Conservation (phyloP, 2,888 invertebrate genomes). For the Idaea dimidiata region DNA sequence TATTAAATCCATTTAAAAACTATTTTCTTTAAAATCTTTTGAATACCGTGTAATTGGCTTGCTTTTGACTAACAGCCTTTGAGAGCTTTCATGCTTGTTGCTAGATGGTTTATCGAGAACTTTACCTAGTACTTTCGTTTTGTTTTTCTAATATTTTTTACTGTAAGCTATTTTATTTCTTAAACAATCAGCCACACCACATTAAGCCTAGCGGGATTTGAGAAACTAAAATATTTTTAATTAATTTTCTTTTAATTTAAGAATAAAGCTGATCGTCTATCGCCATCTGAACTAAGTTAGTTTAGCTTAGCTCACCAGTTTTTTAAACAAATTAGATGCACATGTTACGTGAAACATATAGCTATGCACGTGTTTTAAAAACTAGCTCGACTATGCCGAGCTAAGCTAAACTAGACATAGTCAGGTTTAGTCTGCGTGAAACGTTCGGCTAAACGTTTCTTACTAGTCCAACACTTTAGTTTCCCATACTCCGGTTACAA, state of each 20-base stretch:
- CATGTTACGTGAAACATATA: too few species aligned
- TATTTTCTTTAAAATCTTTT: too few species aligned
- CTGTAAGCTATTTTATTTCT: constrained; percentile 3
- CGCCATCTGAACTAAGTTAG: too few species aligned
- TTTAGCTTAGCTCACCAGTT: too few species aligned
- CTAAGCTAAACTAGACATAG: too few species aligned
- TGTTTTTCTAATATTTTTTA: not conserved
- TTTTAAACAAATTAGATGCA: not conserved
- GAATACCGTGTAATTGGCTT: too few species aligned
- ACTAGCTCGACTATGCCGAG: not conserved
- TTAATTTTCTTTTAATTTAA: too few species aligned
- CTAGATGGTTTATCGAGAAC: not conserved
- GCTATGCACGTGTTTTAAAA: constrained; percentile 13
- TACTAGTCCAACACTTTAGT: constrained; percentile 12
- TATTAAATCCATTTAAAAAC: too few species aligned
- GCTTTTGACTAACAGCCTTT: too few species aligned
- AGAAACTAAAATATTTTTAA: constrained; percentile 38
- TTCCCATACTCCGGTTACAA: constrained; percentile 32
- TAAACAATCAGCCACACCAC: constrained; percentile 61
- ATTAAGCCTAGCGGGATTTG: constrained; percentile 71
- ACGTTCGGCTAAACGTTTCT: too few species aligned
- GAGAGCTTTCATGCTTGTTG: not conserved
- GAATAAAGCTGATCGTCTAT: too few species aligned
- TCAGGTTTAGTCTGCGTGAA: too few species aligned
- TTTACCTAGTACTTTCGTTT: not conserved